Evolutionary conservation across 2,113 vertebrate species (phyloP).

Genomic region (Sander vitreus): DNA sequence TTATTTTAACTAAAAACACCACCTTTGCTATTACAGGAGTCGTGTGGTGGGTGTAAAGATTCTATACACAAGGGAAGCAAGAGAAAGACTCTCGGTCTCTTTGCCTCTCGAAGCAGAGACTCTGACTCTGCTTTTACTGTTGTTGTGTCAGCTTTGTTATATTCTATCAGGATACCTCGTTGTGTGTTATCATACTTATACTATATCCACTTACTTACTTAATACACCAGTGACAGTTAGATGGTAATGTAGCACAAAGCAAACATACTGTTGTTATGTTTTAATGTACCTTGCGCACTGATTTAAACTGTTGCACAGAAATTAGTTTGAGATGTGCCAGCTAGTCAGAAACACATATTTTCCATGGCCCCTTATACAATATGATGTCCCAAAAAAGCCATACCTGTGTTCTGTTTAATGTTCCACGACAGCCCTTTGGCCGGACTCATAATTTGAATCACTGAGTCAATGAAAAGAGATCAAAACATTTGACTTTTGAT

Average conservation of each 20-base stretch:
- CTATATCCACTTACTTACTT: too few species aligned
- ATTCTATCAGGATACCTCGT: neutral
- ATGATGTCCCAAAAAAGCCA: neutral
- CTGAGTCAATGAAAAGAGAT: neutral
- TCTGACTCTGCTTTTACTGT: neutral
- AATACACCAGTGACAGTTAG: neutral
- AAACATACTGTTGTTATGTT: neutral
- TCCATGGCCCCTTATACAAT: neutral
- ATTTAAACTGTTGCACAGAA: neutral
- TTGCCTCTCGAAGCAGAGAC: neutral
- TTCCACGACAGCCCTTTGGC: neutral
- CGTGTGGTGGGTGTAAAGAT: constrained; percentile 25
- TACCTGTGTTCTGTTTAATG: neutral
- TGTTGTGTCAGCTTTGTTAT: neutral
- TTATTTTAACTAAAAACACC: constrained; percentile 71
- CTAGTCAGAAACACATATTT: constrained; percentile 3
- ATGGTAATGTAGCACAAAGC: neutral
- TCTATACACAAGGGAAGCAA: constrained; percentile 25
- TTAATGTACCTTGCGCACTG: neutral
- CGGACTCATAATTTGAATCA: neutral
- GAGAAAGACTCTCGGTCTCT: constrained; percentile 2
- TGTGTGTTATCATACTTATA: neutral
- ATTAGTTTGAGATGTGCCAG: neutral
- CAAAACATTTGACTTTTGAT: neutral
- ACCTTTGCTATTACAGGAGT: constrained; percentile 60